Evolutionary conservation across 2,113 vertebrate genomes (phyloP).

Genomic region (Alexandromys fortis): DNA sequence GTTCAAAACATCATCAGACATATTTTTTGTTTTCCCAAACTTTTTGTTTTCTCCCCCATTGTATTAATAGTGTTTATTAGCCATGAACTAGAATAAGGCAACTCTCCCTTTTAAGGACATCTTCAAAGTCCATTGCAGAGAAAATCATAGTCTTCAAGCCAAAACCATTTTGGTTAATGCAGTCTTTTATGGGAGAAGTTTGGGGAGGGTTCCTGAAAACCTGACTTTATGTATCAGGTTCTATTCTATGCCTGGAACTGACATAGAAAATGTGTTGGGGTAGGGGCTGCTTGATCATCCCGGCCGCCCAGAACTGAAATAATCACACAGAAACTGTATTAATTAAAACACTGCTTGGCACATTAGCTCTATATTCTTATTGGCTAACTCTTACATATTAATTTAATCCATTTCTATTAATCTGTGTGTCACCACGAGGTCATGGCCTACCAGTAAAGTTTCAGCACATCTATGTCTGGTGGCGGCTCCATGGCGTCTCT

Average conservation of each 20-base stretch:
- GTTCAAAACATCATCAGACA: constrained; percentile 8
- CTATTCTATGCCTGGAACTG: neutral
- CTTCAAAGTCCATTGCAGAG: neutral
- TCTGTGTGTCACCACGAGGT: too few species aligned
- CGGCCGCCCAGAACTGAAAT: too few species aligned
- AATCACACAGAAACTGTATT: too few species aligned
- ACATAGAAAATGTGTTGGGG: neutral
- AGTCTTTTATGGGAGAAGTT: neutral
- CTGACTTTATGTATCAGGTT: neutral
- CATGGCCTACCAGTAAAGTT: too few species aligned
- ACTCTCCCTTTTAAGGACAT: constrained; percentile 8
- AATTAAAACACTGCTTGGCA: too few species aligned
- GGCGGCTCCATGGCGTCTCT: too few species aligned
- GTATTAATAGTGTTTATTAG: neutral
- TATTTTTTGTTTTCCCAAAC: constrained; percentile 1
- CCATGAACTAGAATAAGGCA: constrained; percentile 21
- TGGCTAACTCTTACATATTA: too few species aligned
- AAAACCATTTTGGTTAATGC: constrained; percentile 38
- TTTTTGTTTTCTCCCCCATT: neutral
- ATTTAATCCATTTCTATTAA: too few species aligned
- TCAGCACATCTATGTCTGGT: too few species aligned
- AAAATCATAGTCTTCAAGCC: constrained; percentile 12
- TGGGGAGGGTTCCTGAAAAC: neutral
- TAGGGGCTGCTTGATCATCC: too few species aligned
- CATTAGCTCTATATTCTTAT: too few species aligned